Evolutionary conservation across 2,113 vertebrate species (phyloP).

Genomic region (Pogonocichla stellata): DNA sequence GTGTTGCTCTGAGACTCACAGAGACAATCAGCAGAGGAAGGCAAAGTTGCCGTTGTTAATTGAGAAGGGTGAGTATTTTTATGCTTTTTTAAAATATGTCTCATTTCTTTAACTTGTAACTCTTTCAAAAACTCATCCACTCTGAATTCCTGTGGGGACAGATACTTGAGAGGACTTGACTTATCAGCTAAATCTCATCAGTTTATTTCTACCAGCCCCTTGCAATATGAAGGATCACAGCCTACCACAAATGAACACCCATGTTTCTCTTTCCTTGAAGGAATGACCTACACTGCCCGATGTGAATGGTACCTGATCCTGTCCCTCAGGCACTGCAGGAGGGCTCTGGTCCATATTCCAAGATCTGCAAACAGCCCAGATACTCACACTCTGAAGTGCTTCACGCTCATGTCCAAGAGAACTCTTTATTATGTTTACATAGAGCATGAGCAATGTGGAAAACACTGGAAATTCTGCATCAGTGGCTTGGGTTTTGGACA

Average conservation of each 20-base stretch:
- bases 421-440: conserved; percentile 47
- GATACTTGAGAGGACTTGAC: neutral
- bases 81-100: neutral
- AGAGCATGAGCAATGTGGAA: conserved; percentile 35
- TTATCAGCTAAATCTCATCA: neutral
- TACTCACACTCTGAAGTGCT: neutral
- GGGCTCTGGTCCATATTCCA: neutral
- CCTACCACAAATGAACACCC: neutral
- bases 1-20: neutral
- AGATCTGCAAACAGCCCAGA: neutral
- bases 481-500: conserved; percentile 20
- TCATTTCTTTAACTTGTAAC: neutral
- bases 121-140: neutral
- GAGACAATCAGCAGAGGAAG: neutral
- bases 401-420: neutral
- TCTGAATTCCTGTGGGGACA: neutral
- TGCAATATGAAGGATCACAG: neutral
- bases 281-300: neutral
- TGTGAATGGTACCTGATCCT: neutral
- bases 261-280: neutral
- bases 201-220: neutral
- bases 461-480: conserved; percentile 19
- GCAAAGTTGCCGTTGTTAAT: neutral
- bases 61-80: neutral
- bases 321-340: neutral